Percentiles rank a stretch among this genome's conserved stretches.
These are phyloP conservation scores for Candidula unifasciata DNA, from an alignment of 2,888 invertebrate species.

Conservation along the genomic window DNA sequence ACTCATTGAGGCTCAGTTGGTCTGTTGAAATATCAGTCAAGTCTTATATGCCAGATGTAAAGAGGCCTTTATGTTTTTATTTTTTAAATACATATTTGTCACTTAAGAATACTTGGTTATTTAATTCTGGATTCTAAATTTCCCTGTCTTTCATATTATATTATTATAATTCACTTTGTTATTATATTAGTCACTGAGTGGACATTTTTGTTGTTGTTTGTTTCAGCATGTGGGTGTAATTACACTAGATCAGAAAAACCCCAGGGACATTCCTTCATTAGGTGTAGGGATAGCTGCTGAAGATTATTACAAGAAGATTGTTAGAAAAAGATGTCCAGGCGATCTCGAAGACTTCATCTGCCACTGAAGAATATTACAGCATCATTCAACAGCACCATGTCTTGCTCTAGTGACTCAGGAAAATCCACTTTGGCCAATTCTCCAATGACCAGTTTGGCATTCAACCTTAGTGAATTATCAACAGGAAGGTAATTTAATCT, in stretches of 20 bases:
- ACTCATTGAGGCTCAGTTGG: too few relatives aligned
- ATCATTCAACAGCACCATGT: slow-evolving; percentile 63
- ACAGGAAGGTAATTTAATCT: slow-evolving; percentile 66
- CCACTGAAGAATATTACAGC: slow-evolving; percentile 58
- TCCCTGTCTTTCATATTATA: too few relatives aligned
- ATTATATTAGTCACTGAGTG: too few relatives aligned
- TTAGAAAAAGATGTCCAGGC: slow-evolving; percentile 44
- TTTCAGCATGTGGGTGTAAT: slow-evolving; percentile 25
- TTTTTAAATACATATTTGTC: too few relatives aligned
- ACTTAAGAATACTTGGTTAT: too few relatives aligned
- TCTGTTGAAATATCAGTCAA: too few relatives aligned
- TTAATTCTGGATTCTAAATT: too few relatives aligned
- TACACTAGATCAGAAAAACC: neutral
- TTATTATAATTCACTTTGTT: too few relatives aligned
- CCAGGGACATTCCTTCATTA: slow-evolving; percentile 10
- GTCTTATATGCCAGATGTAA: too few relatives aligned
- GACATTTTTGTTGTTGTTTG: neutral
- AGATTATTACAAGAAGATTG: neutral
- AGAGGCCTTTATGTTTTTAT: too few relatives aligned
- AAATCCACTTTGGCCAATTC: slow-evolving; percentile 60
- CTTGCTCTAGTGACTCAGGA: slow-evolving; percentile 53
- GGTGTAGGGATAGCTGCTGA: neutral
- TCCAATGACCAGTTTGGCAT: slow-evolving; percentile 68
- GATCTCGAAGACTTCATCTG: slow-evolving; percentile 22
- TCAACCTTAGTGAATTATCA: slow-evolving; percentile 70